Evolutionary conservation across 1,140 invertebrate genomes (phyloP).

Genomic region (Atta colombica): DNA sequence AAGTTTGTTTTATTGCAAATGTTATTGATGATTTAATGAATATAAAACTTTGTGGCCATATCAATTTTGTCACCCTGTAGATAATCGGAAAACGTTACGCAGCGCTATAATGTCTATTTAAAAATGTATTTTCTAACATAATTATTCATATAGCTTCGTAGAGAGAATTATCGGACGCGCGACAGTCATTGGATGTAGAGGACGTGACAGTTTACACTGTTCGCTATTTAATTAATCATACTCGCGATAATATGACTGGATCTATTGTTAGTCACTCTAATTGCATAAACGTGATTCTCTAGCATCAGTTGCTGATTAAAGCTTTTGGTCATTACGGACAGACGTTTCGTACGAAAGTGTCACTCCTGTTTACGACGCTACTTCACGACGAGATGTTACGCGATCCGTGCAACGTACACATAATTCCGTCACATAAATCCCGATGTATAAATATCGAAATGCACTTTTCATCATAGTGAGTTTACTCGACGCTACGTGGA

Average conservation of each 20-base stretch:
- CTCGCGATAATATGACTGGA: constrained; percentile 7
- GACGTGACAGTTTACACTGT: constrained; percentile 43
- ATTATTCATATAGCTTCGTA: constrained; percentile 46
- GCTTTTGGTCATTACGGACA: constrained; percentile 1
- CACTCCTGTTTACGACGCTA: neutral
- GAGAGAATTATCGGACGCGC: constrained; percentile 61
- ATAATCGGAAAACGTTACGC: neutral
- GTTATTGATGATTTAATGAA: no score
- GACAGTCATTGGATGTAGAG: constrained; percentile 64
- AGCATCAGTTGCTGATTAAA: constrained; percentile 2
- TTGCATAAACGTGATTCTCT: constrained; percentile 35
- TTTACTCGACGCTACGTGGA: constrained; percentile 19
- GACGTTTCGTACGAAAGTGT: neutral
- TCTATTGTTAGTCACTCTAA: constrained; percentile 42
- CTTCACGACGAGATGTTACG: neutral
- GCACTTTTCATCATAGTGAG: constrained; percentile 58
- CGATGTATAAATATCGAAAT: constrained; percentile 52
- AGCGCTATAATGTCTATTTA: neutral
- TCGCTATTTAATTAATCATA: constrained; percentile 71
- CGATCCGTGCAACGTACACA: constrained; percentile 23
- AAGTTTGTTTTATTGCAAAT: no score
- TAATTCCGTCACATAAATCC: constrained; percentile 40
- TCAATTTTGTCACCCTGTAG: no score
- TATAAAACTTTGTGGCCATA: no score
- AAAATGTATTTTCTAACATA: constrained; percentile 13